Percentiles rank a stretch among this genome's conserved stretches.
Evolutionary conservation across 2,888 invertebrate species (phyloP).

Genomic region (Oscheius sp.): DNA sequence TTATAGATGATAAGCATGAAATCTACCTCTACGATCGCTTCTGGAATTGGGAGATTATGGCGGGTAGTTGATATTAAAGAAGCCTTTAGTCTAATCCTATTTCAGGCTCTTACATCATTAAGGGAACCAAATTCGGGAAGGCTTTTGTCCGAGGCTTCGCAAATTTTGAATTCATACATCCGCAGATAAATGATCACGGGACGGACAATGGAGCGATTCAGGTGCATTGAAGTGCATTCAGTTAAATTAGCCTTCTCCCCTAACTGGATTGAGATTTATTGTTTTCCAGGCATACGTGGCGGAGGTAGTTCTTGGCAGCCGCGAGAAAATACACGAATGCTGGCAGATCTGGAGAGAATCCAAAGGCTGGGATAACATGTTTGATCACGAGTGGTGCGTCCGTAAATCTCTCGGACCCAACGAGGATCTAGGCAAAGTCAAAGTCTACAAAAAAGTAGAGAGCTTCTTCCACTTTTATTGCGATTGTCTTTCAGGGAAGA

Average conservation of each 20-base stretch:
- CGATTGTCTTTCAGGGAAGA: conserved; percentile 34
- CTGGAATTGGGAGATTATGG: conserved; percentile 47
- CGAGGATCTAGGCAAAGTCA: conserved; percentile 38
- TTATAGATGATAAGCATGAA: conserved; percentile 28
- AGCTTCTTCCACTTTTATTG: too few species aligned
- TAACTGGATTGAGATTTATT: neutral
- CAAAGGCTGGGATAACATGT: conserved; percentile 50
- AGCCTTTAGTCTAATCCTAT: neutral
- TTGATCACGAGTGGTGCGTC: conserved; percentile 58
- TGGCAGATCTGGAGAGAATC: conserved; percentile 45
- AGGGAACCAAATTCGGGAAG: conserved; percentile 34
- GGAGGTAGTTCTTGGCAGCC: conserved; percentile 29
- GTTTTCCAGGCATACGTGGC: conserved; percentile 40
- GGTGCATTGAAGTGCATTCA: conserved; percentile 29
- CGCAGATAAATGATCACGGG: conserved; percentile 43
- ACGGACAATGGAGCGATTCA: conserved; percentile 53
- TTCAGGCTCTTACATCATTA: conserved; percentile 39
- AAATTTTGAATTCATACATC: conserved; percentile 42
- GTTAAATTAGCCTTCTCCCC: conserved; percentile 10
- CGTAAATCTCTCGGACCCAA: conserved; percentile 49
- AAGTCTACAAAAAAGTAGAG: conserved; percentile 42
- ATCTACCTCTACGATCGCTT: conserved; percentile 41
- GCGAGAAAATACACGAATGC: conserved; percentile 33
- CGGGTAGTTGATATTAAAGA: conserved; percentile 20
- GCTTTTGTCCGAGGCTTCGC: conserved; percentile 47